phyloP scores from a whole-genome alignment of 1,140 invertebrate species.

The Panulirus ornatus region DNA sequence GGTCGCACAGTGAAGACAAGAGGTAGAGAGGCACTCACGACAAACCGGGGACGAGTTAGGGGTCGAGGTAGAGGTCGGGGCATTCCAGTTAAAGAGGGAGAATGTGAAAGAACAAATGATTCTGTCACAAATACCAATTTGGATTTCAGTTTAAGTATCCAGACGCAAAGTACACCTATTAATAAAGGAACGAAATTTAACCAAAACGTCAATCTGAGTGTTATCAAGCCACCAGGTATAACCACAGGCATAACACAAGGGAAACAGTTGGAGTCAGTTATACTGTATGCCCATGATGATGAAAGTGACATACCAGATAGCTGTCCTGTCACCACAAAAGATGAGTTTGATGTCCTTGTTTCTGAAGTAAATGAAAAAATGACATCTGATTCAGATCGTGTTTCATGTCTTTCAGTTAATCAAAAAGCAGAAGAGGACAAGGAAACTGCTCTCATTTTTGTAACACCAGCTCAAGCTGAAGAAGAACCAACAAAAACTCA shows the following conservation, averaged over 20 bases:
- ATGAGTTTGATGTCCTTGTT: conserved; percentile 59
- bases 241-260: neutral
- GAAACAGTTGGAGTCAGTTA: conserved; percentile 22
- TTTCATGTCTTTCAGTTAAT: neutral
- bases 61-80: conserved; percentile 24
- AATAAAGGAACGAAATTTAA: conserved; percentile 3
- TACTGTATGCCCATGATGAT: conserved; percentile 29
- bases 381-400: neutral
- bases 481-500: neutral
- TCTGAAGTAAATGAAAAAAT: conserved; percentile 30
- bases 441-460: conserved; percentile 34
- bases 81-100: neutral
- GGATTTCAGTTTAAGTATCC: neutral
- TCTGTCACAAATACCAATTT: neutral
- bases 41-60: conserved; percentile 4
- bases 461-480: conserved; percentile 46
- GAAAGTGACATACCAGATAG: conserved; percentile 52
- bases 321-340: conserved; percentile 53
- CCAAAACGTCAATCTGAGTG: conserved; percentile 23
- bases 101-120: neutral
- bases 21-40: neutral
- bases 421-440: conserved; percentile 22
- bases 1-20: neutral
- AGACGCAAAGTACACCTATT: conserved; percentile 43
- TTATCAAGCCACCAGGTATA: conserved; percentile 4